Percentiles rank a stretch among this genome's conserved stretches.
Evolutionary conservation across 2,113 vertebrate genomes (phyloP).

Genomic region (Bothrops jararaca): DNA sequence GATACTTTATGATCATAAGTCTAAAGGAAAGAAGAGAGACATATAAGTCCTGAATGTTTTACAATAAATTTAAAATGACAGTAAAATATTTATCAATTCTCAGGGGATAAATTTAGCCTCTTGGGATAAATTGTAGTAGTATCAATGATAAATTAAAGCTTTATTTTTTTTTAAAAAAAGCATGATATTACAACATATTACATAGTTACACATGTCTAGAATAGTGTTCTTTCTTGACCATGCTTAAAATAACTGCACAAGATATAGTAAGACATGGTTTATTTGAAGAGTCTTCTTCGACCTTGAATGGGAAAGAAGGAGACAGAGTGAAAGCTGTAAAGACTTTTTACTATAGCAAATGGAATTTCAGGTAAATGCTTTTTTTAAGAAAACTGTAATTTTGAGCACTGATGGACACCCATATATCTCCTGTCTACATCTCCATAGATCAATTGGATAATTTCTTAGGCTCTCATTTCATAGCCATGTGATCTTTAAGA

Average conservation of each 20-base stretch:
- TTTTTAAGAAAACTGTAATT: background rate
- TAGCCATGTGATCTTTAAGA: background rate
- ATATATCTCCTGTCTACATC: background rate
- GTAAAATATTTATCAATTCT: constrained; percentile 4
- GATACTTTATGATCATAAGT: background rate
- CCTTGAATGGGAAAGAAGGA: background rate
- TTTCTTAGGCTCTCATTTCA: background rate
- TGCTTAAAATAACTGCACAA: background rate
- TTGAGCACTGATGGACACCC: background rate
- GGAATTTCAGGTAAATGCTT: background rate
- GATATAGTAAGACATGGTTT: background rate
- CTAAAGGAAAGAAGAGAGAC: rapidly evolving
- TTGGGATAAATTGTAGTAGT: background rate
- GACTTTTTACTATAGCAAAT: background rate
- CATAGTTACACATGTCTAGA: background rate
- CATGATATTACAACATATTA: background rate
- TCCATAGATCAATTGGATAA: background rate
- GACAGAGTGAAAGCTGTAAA: background rate
- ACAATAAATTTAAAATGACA: background rate
- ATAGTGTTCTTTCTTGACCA: background rate
- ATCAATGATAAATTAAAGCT: background rate
- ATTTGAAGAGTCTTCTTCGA: background rate
- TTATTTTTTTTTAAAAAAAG: background rate
- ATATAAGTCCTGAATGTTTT: background rate
- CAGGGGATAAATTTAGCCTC: background rate